Evolutionary conservation across 2,797 vertebrate species (phyloP), one percentile per base, ranked within the genome.

Genomic region (Lithobates pipiens): DNA sequence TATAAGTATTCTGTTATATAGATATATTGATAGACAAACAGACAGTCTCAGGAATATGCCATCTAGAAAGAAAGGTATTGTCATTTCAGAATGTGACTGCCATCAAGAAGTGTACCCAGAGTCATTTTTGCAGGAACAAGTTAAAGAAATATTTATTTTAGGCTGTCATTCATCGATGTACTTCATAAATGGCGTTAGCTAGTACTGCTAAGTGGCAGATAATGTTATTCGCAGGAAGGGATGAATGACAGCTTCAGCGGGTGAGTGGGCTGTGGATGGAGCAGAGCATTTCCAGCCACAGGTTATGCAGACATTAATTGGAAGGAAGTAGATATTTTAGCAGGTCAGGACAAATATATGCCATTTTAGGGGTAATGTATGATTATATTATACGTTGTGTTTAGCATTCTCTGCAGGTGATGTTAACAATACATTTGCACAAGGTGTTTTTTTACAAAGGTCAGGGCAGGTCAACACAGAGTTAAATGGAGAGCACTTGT

Each of bases 231-330:
- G 50, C 50, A 73, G 34, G 50, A 72, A 73, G n/a, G 42, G 34
- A 61, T 39, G 50, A 81, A 72, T 81, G 79, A 81, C 79, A 81
- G 79, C 29, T 73, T 36, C 10, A 70, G 54, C 6, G 23, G 72
- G 32, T 9, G 79, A 73, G 79, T 63, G 50, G 69, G 50, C 57
- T 72, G 50, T 39, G 69, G 44, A 61, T 71, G 67, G 13, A 46
- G 13, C 29, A 80, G 27, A 36, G 46, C 54, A 57, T 63, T 27
- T 61, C 71, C 11, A 72, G 69, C 79, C 79, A 81, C 25, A 61
- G 79, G 69, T 72, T 81, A 72, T 72, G 9, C 46, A 81, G 69
- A 72, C 69, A 57, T 61, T 81, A 81, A 72, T 71, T 81, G 69
- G 69, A 29, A 39, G 69, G 50, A 81, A 81, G 69, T 73, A 81